Percentiles rank a stretch among this genome's conserved stretches.
Evolutionary conservation across 1,140 invertebrate species (phyloP).

Genomic region (Schlechtendalia chinensis): DNA sequence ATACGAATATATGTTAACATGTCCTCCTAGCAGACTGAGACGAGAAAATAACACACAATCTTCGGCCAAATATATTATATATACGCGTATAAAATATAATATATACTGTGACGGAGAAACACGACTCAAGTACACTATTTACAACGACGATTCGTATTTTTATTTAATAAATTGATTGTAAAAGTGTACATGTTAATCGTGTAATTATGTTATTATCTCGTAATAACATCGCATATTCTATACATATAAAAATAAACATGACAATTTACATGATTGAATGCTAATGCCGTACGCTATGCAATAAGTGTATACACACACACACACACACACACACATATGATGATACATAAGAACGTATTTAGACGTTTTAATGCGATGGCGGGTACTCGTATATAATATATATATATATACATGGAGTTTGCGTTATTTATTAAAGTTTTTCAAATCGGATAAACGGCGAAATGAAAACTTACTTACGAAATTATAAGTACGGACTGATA

Average conservation of each 20-base stretch:
- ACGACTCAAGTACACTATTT: neutral
- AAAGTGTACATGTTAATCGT: neutral
- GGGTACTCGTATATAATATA: too few relatives aligned
- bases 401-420: neutral
- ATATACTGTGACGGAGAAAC: neutral
- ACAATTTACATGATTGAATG: constrained; percentile 25
- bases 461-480: neutral
- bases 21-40: too few relatives aligned
- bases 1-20: too few relatives aligned
- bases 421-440: constrained; percentile 11
- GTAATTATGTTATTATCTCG: constrained; percentile 25
- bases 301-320: neutral
- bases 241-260: constrained; percentile 17
- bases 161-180: neutral
- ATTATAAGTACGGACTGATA: too few relatives aligned
- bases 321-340: too few relatives aligned
- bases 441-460: constrained; percentile 8
- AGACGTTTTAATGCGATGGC: too few relatives aligned
- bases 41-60: too few relatives aligned
- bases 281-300: neutral
- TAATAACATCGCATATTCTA: neutral
- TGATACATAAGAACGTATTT: too few relatives aligned
- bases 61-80: too few relatives aligned
- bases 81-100: too few relatives aligned
- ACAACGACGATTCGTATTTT: neutral